phyloP scores from a whole-genome alignment of 2,888 invertebrate species.

The Bedellia somnulentella region DNA sequence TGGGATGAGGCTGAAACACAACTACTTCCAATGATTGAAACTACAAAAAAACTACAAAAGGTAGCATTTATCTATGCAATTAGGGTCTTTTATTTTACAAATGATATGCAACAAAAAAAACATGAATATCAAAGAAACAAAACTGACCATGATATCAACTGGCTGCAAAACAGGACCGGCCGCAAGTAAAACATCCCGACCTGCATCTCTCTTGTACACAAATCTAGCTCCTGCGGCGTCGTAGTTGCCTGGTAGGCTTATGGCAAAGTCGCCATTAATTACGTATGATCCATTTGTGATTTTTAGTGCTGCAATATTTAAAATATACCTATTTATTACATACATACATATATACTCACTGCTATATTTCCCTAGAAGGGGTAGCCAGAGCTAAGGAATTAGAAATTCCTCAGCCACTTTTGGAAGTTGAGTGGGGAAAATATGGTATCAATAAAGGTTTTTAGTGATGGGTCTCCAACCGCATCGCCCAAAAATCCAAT shows the following conservation, averaged over 20 bases:
- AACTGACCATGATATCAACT: conserved; percentile 76
- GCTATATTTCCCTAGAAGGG: no score
- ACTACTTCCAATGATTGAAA: no score
- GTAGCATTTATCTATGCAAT: not conserved
- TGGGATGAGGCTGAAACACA: no score
- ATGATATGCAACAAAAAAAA: no score
- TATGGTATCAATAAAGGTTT: no score
- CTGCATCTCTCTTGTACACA: conserved; percentile 68
- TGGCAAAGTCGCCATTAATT: conserved; percentile 71
- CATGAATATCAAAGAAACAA: no score
- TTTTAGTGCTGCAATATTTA: conserved; percentile 68
- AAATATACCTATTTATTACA: not conserved
- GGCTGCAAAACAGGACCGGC: conserved; percentile 75
- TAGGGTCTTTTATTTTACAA: no score
- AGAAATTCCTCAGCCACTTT: not conserved
- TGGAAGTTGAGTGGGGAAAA: no score
- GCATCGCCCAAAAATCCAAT: no score
- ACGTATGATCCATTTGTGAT: conserved; percentile 71
- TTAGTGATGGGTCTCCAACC: no score
- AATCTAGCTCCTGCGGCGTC: conserved; percentile 71
- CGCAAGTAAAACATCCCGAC: conserved; percentile 68
- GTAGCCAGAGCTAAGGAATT: no score
- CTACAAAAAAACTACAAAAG: no score
- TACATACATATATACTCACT: not conserved
- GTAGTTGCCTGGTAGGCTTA: conserved; percentile 64